phyloP scores from a whole-genome alignment of 1,140 invertebrate genomes.

The Fopius arisanus region DNA sequence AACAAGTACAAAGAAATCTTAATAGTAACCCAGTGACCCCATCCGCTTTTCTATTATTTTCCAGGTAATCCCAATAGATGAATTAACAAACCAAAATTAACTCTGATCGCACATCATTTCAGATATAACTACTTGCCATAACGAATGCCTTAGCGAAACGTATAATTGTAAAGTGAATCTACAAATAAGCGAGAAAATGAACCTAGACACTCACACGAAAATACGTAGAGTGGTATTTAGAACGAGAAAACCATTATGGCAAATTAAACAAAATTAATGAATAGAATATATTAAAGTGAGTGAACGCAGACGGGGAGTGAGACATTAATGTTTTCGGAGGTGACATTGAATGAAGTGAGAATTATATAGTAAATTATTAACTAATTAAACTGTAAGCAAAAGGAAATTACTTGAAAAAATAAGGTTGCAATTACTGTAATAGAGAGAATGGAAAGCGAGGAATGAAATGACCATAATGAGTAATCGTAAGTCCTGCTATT shows the following conservation, averaged over 20 bases:
- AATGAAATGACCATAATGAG: conserved; percentile 25
- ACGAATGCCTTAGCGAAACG: conserved; percentile 54
- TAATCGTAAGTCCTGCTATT: conserved; percentile 42
- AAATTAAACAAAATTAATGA: conserved; percentile 24
- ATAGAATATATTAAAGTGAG: conserved; percentile 36
- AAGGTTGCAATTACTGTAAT: conserved; percentile 20
- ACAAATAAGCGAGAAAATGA: conserved; percentile 22
- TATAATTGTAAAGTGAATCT: conserved; percentile 36
- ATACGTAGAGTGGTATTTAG: conserved; percentile 17
- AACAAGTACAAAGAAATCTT: no score
- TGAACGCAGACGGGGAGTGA: conserved; percentile 4
- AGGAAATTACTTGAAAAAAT: background rate
- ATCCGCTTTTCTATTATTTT: background rate
- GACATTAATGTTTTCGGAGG: background rate
- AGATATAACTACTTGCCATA: conserved; percentile 46
- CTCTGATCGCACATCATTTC: background rate
- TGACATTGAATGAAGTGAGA: conserved; percentile 26
- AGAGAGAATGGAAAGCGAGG: conserved; percentile 37
- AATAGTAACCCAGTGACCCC: no score
- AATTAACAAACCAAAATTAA: background rate
- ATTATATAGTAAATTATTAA: conserved; percentile 9
- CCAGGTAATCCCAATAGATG: background rate
- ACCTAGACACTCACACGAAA: background rate
- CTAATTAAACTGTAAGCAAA: background rate
- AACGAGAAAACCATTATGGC: background rate